phyloP scores from a whole-genome alignment of 2,113 vertebrate species.

The Syngnathus floridae region DNA sequence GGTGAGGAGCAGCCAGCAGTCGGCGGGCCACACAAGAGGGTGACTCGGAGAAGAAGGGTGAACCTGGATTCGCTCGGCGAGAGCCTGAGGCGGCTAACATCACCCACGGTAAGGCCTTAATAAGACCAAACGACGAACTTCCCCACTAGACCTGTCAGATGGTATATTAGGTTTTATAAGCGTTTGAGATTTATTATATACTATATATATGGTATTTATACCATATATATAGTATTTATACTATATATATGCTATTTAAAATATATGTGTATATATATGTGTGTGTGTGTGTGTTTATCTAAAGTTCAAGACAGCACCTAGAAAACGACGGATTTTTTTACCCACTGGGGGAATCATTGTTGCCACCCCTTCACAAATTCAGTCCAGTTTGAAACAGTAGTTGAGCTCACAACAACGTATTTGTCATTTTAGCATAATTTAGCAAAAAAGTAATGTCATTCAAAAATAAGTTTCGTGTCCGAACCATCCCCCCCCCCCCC shows the following conservation, averaged over 20 bases:
- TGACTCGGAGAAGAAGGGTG: constrained; percentile 81
- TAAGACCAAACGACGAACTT: not conserved
- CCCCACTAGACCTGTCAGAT: not conserved
- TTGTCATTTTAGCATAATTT: too few species aligned
- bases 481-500: too few species aligned
- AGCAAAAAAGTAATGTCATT: too few species aligned
- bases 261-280: too few species aligned
- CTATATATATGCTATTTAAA: too few species aligned
- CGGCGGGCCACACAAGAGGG: constrained; percentile 69
- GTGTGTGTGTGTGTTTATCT: not conserved
- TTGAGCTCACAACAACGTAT: not conserved
- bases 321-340: not conserved
- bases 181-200: not conserved
- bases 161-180: not conserved
- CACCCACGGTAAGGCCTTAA: constrained; percentile 80
- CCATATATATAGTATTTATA: too few species aligned
- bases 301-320: not conserved
- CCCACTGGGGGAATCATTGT: not conserved
- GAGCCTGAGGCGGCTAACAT: constrained; percentile 86
- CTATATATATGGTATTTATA: too few species aligned
- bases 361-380: not conserved
- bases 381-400: not conserved
- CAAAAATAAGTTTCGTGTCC: too few species aligned
- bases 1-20: constrained; percentile 53
- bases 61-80: constrained; percentile 94